Percentiles rank a stretch among this genome's conserved stretches.
These are phyloP conservation scores for Drosophila yakuba DNA, from an alignment of 1,140 invertebrate species.

Conservation along the genomic window DNA sequence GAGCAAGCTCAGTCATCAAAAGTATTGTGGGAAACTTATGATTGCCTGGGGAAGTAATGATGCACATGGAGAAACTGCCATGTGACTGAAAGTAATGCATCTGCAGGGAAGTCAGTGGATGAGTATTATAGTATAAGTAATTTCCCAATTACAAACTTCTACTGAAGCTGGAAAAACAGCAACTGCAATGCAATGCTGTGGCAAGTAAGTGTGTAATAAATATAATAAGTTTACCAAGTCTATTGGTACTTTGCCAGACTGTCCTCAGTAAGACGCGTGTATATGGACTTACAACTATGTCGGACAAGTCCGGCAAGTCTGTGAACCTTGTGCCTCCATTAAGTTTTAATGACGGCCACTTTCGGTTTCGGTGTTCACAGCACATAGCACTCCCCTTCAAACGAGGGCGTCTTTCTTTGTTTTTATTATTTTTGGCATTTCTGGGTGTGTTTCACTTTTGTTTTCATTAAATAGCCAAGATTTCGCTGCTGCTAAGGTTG, in stretches of 20 bases:
- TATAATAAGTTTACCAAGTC: no score
- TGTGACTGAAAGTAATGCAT: slow-evolving; percentile 16
- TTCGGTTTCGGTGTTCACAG: slow-evolving; percentile 34
- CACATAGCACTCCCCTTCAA: slow-evolving; percentile 2
- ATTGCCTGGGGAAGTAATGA: slow-evolving; percentile 9
- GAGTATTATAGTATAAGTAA: no score
- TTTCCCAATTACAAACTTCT: background rate
- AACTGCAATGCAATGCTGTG: background rate
- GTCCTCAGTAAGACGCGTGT: no score
- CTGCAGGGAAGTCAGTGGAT: slow-evolving; percentile 2
- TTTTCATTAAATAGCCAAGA: slow-evolving; percentile 50
- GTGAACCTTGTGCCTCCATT: slow-evolving; percentile 61
- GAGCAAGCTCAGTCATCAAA: slow-evolving; percentile 17
- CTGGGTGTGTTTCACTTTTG: slow-evolving; percentile 50
- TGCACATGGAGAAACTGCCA: slow-evolving; percentile 8
- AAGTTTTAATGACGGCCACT: slow-evolving; percentile 54
- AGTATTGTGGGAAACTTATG: slow-evolving; percentile 37
- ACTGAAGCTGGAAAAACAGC: background rate
- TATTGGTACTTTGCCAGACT: no score
- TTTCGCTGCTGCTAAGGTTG: slow-evolving; percentile 9
- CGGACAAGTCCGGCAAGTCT: slow-evolving; percentile 25
- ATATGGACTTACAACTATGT: no score
- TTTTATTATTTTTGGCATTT: slow-evolving; percentile 9
- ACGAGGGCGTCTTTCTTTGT: slow-evolving; percentile 33
- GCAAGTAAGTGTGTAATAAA: no score